These are phyloP conservation scores for Monopis laevigella DNA, from an alignment of 2,888 invertebrate species.

Conservation along the genomic window DNA sequence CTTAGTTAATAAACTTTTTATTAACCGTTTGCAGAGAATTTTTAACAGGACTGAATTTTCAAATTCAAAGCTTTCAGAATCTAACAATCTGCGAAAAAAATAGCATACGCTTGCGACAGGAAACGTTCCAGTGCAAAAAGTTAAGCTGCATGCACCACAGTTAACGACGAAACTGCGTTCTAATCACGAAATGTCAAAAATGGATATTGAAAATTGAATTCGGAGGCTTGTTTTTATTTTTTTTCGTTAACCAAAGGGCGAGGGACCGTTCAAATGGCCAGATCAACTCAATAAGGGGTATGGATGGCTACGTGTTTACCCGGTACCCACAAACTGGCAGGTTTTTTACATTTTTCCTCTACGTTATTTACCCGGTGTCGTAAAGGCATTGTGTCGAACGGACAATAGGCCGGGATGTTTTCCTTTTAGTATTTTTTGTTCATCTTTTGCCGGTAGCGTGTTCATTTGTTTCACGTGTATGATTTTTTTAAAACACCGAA, in stretches of 20 bases:
- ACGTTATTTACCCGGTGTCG: conserved; percentile 64
- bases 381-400: conserved; percentile 56
- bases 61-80: no score
- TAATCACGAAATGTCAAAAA: conserved; percentile 65
- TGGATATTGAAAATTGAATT: conserved; percentile 65
- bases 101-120: conserved; percentile 29
- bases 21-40: no score
- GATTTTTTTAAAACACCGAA: conserved; percentile 29
- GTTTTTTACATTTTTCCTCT: conserved; percentile 60
- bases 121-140: conserved; percentile 7
- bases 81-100: conserved; percentile 37
- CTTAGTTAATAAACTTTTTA: no score
- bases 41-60: no score
- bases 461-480: conserved; percentile 19
- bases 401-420: conserved; percentile 51
- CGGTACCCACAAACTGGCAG: conserved; percentile 54
- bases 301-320: conserved; percentile 57
- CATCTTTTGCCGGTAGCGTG: conserved; percentile 25
- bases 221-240: conserved; percentile 39
- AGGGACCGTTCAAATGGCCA: conserved; percentile 59
- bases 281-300: conserved; percentile 64
- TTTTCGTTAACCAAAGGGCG: conserved; percentile 40
- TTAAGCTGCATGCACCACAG: conserved; percentile 19
- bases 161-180: conserved; percentile 63
- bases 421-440: conserved; percentile 32